Evolutionary conservation across 2,113 vertebrate genomes (phyloP).

Genomic region (Hydropotes inermis): DNA sequence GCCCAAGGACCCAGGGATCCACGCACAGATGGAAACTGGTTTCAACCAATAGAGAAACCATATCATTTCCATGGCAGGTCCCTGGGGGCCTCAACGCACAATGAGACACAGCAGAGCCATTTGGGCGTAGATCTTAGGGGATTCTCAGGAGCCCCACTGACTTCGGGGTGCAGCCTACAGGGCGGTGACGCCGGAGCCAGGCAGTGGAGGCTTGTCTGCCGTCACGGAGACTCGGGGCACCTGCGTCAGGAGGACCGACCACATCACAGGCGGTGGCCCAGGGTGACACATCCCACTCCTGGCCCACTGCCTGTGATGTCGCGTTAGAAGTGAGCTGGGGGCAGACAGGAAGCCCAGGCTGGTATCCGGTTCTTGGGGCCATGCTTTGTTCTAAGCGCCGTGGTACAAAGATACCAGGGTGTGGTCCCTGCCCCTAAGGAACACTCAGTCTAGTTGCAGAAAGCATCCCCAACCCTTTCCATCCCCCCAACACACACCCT

Average conservation of each 20-base stretch:
- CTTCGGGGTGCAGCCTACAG: neutral
- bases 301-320: slow-evolving; percentile 1
- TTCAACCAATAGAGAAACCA: slow-evolving; percentile 30
- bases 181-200: fast-evolving
- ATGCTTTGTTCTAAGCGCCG: neutral
- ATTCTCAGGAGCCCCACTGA: neutral
- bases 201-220: neutral
- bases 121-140: neutral
- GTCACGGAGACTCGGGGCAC: neutral
- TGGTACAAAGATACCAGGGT: neutral
- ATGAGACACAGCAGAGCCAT: neutral
- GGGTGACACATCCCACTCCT: slow-evolving; percentile 40
- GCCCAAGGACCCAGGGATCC: neutral
- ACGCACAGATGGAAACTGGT: neutral
- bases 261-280: slow-evolving; percentile 44
- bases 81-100: neutral
- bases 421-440: neutral
- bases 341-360: slow-evolving; percentile 54
- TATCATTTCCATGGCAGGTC: slow-evolving; percentile 27
- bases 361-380: slow-evolving; percentile 10
- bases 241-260: slow-evolving; percentile 17
- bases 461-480: neutral
- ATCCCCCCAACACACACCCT: neutral
- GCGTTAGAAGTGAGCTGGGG: slow-evolving; percentile 48
- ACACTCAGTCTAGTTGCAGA: neutral